Percentiles rank a stretch among this genome's conserved stretches.
phyloP scores from a whole-genome alignment of 2,888 invertebrate genomes.

The Adelognathus sp. region DNA sequence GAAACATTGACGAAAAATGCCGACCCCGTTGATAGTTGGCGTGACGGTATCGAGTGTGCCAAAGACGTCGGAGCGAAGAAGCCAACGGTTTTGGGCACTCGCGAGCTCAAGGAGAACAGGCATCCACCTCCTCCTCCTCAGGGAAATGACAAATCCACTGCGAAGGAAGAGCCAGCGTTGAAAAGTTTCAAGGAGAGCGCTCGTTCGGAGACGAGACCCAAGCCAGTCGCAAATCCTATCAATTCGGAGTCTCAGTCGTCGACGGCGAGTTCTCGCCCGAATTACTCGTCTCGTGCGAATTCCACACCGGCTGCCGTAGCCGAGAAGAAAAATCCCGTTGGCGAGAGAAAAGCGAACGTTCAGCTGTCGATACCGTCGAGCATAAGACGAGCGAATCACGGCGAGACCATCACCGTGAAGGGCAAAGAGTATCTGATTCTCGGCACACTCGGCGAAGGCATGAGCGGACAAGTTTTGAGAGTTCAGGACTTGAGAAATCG shows the following conservation, averaged over 20 bases:
- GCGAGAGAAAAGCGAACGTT: constrained; percentile 57
- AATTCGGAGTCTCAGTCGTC: background rate
- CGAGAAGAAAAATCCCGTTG: constrained; percentile 44
- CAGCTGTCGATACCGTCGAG: constrained; percentile 65
- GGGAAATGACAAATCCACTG: background rate
- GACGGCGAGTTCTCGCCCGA: background rate
- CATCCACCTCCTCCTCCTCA: constrained; percentile 53
- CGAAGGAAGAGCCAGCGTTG: constrained; percentile 10
- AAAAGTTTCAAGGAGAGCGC: background rate
- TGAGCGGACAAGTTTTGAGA: constrained; percentile 92
- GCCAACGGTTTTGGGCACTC: background rate
- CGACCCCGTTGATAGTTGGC: background rate
- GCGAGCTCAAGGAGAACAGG: constrained; percentile 66
- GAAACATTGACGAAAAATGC: background rate
- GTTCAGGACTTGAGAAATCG: constrained; percentile 86
- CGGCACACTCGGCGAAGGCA: constrained; percentile 92
- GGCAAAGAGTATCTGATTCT: constrained; percentile 88
- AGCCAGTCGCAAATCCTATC: background rate
- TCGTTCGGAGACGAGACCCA: constrained; percentile 1
- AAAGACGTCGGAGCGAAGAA: background rate
- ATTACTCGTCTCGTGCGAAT: constrained; percentile 7
- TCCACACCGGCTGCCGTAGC: background rate
- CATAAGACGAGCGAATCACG: constrained; percentile 58
- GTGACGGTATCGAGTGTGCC: background rate
- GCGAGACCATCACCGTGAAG: constrained; percentile 86